These are phyloP conservation scores for Phortica variegata DNA, from an alignment of 1,140 invertebrate species.

Conservation along the genomic window DNA sequence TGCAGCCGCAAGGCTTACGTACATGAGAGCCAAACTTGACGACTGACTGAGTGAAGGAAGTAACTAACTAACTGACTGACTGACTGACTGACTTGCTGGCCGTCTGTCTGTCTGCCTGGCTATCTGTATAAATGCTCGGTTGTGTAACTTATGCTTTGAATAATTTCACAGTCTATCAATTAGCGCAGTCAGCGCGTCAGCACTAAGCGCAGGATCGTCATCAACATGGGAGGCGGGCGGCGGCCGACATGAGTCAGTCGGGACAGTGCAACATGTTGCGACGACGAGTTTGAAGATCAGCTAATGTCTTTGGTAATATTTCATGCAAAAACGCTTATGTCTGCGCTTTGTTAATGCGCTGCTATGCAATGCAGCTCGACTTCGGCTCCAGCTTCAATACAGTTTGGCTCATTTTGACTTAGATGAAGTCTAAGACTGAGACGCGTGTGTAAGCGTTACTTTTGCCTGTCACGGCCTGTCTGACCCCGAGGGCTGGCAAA, in stretches of 20 bases:
- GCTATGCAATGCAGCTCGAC: no score
- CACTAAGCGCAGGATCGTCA: conserved; percentile 13
- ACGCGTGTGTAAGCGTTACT: no score
- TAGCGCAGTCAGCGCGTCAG: conserved; percentile 34
- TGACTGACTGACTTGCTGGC: conserved; percentile 18
- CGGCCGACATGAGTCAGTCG: neutral
- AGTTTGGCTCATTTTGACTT: no score
- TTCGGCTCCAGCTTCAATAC: no score
- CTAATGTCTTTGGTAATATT: neutral
- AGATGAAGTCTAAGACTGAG: no score
- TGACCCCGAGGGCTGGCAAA: conserved; percentile 51
- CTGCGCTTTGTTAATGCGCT: no score
- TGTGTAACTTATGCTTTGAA: conserved; percentile 18
- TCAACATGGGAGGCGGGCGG: conserved; percentile 16
- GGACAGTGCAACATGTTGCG: conserved; percentile 13
- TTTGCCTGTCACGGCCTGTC: conserved; percentile 17
- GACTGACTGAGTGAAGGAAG: neutral
- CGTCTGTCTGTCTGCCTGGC: conserved; percentile 8
- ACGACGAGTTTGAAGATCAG: no score
- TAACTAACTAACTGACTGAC: conserved; percentile 10
- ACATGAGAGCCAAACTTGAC: conserved; percentile 6
- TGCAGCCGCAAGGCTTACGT: conserved; percentile 15
- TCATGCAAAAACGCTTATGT: no score
- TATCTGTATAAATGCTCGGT: no score
- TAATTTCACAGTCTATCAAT: conserved; percentile 54